Base-by-base conservation (phyloP, 2,797 vertebrate genomes). In the Clarias pachynema region DNA sequence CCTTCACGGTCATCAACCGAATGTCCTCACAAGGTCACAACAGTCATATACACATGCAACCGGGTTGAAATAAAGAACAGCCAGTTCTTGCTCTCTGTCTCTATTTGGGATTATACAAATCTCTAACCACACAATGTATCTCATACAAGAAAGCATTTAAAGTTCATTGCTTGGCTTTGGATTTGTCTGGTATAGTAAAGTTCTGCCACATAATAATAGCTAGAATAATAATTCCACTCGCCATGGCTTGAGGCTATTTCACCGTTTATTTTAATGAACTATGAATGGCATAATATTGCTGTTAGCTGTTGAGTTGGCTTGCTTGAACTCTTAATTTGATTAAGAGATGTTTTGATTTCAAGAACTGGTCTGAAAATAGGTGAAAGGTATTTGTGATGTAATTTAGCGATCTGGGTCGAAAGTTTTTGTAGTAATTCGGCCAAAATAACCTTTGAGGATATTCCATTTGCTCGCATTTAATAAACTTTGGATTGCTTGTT, bases 261-360 rank as follows among this genome's bases (percentile, higher is more conserved):
- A 60, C 18, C 74, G 34, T 22, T 78, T 34, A 59, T 77, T 59
- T 78, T 59, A 78, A 78, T 78, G 56, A 34, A 31, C 18, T 20
- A 60, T 60, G 31, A 37, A 53, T 34, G 15, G 44, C 57, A 57
- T 40, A 81, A 56, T 63, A 31, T 56, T 65, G 44, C 22, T n/a
- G 26, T 37, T 34, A 68, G n/a, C 63, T 56, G 69, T 65, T 56
- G 69, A 65, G 22, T 31, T 66, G 78, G 40, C 26, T 29, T 15
- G 31, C 8, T 56, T 34, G 29, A 78, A 37, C 18, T 24, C 5
- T 34, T 59, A 34, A 37, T 78, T 26, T 85, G 37, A 73, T 81
- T 73, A 81, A 81, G 63, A 63, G 16, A 40, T 73, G 78, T 81
- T 85, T 65, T 63, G 68, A 74, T 73, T 80, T 72, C 29, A 74